Evolutionary conservation across 2,797 vertebrate species (phyloP).

Genomic region (Harpagifer antarcticus): DNA sequence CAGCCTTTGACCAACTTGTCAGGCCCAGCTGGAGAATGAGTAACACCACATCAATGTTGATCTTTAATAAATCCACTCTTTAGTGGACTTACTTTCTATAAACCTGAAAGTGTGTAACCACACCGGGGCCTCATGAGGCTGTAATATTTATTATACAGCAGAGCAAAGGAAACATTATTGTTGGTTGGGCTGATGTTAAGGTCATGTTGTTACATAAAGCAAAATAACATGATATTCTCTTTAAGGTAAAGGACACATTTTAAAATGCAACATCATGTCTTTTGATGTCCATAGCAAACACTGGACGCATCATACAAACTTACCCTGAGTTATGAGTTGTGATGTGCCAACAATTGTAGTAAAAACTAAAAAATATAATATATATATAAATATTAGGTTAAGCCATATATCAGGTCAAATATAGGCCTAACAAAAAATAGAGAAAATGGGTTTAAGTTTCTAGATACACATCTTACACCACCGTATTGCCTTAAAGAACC

Average conservation of each 20-base stretch:
- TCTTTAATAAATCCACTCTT: constrained; percentile 45
- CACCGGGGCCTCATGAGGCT: background rate
- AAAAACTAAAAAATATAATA: too few relatives aligned
- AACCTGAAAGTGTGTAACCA: constrained; percentile 23
- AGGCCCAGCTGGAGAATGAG: constrained; percentile 9
- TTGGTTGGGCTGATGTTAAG: background rate
- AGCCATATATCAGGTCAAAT: too few relatives aligned
- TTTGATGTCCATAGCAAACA: background rate
- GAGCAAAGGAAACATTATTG: background rate
- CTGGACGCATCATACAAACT: background rate
- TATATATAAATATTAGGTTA: too few relatives aligned
- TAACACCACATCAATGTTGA: constrained; percentile 18
- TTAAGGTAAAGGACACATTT: background rate
- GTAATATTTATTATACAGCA: background rate
- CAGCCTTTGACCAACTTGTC: constrained; percentile 8
- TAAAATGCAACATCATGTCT: background rate
- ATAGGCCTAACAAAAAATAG: background rate
- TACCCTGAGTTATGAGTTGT: background rate
- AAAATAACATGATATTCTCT: background rate
- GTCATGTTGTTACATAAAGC: background rate
- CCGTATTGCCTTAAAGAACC: too few relatives aligned
- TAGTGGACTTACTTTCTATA: constrained; percentile 24
- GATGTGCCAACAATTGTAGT: background rate
- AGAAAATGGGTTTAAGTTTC: background rate
- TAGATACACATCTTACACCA: too few relatives aligned